Conservation (phyloP, 1,140 invertebrate genomes). For the Octopus bimaculoides region DNA sequence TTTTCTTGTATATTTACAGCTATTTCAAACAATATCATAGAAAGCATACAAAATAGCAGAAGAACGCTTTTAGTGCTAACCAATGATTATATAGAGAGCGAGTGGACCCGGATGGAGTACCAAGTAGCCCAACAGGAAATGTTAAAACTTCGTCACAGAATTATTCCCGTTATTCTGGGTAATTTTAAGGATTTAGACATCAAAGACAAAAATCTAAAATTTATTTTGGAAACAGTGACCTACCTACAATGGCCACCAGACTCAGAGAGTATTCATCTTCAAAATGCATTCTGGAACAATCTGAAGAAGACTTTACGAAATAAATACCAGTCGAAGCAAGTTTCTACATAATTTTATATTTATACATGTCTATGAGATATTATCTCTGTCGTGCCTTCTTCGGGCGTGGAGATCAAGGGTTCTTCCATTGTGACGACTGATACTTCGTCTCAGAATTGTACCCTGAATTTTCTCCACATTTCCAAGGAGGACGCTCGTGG, state of each 20-base stretch:
- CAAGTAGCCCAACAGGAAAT: slow-evolving; percentile 44
- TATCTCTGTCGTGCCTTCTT: no score
- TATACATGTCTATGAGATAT: no score
- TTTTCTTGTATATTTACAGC: no score
- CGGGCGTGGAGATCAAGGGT: no score
- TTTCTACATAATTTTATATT: no score
- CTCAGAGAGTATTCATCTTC: slow-evolving; percentile 24
- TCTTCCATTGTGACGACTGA: no score
- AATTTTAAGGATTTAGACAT: slow-evolving; percentile 29
- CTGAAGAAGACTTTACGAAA: slow-evolving; percentile 39
- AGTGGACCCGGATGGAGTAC: slow-evolving; percentile 46
- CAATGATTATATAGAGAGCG: slow-evolving; percentile 37
- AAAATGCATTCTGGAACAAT: slow-evolving; percentile 38
- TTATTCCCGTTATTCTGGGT: slow-evolving; percentile 44
- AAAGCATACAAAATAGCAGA: no score
- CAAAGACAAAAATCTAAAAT: slow-evolving; percentile 38
- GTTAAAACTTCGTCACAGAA: slow-evolving; percentile 37
- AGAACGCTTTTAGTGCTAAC: slow-evolving; percentile 31
- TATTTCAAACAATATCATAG: no score
- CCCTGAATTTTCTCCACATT: no score
- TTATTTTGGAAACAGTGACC: slow-evolving; percentile 38
- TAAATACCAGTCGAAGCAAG: neutral
- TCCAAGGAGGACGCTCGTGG: no score
- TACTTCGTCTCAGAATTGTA: no score
- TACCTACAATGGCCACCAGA: slow-evolving; percentile 37